Percentiles rank a stretch among this genome's conserved stretches.
These are phyloP conservation scores for Sepiola atlantica DNA, from an alignment of 2,888 invertebrate genomes.

Conservation along the genomic window DNA sequence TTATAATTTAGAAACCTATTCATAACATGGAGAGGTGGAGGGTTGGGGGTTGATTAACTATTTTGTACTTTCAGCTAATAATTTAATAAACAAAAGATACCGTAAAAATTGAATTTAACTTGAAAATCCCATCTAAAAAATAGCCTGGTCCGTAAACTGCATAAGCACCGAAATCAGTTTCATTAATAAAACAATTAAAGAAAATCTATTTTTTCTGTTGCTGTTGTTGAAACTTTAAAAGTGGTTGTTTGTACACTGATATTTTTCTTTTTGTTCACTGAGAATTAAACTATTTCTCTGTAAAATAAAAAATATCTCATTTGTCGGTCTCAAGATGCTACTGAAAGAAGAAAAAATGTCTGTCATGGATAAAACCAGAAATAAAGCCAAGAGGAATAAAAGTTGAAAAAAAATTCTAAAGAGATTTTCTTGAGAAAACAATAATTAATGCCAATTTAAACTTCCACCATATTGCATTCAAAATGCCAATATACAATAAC, in stretches of 20 bases:
- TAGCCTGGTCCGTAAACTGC: no score
- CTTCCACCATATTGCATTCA: not conserved
- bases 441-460: conserved; percentile 6
- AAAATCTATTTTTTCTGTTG: not conserved
- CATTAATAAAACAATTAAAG: not conserved
- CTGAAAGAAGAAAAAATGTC: not conserved
- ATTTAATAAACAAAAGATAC: no score
- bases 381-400: not conserved
- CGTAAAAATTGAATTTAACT: no score
- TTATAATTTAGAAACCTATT: no score
- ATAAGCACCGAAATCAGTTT: no score
- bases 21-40: no score
- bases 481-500: no score
- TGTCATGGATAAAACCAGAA: not conserved
- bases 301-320: not conserved
- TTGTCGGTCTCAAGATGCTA: not conserved
- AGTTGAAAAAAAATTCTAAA: not conserved
- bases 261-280: not conserved
- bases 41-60: no score
- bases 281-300: not conserved
- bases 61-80: no score
- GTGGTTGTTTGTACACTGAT: not conserved
- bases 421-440: not conserved
- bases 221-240: not conserved
- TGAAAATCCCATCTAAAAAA: no score